Base-by-base conservation (phyloP, 2,797 vertebrate genomes). In the Benthosema pterotum region DNA sequence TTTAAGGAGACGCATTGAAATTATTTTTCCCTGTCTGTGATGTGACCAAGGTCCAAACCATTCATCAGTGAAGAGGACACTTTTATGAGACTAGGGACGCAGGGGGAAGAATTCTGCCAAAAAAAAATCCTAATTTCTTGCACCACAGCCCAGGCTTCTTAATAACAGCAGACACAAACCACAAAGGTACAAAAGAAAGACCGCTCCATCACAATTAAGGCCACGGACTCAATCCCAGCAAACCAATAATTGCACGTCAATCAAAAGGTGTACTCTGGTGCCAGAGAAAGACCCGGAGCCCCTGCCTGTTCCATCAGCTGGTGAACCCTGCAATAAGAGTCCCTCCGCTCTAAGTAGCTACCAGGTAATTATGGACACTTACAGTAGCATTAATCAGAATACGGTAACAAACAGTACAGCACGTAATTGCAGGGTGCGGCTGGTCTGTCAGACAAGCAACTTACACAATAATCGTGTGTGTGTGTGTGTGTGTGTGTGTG, bases 21-120 rank as follows among this genome's bases (percentile, higher is more conserved):
- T n/a, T n/a, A n/a, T n/a, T n/a, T n/a, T n/a, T n/a, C n/a, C n/a
- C n/a, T n/a, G n/a, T n/a, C n/a, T n/a, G 15, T 11, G 14, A 42
- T 13, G 54, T 17, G 13, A 5, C 17, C 4, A 11, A 43, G 54
- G 32, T 38, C 11, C 32, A 64, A 77, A 71, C 51, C 63, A 57
- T 53, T 72, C 56, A 64, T 67, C 75, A 77, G 46, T 50, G 67
- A 65, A 53, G 67, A 66, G 65, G 60, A 69, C 61, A 71, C 83
- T 75, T 80, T 83, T 73, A 74, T 60, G 72, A 58, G 18, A 54
- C 38, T 25, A 59, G 65, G 72, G 72, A 72, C 63, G 57, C 78
- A 78, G 68, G 68, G 58, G 75, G 81, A 80, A 22, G 54, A 58
- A 57, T 78, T 77, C 46, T 73, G 67, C 75, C 48, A 28, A 1